phyloP scores from a whole-genome alignment of 2,888 invertebrate species.

The Brachyptera putata region DNA sequence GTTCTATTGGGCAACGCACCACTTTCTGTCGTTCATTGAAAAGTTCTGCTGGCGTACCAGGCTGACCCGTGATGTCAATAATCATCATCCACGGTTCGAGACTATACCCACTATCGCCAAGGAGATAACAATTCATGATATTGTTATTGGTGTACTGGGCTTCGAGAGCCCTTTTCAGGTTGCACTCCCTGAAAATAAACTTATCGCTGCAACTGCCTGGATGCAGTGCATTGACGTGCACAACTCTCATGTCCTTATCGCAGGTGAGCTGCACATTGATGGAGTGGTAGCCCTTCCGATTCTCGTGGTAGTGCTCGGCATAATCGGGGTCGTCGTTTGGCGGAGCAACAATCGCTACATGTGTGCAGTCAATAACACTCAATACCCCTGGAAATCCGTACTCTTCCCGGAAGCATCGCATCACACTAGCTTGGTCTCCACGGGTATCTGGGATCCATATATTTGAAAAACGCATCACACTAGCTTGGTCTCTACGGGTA shows the following conservation, averaged over 20 bases:
- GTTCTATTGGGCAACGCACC: not conserved
- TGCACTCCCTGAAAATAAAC: not conserved
- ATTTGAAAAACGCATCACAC: too few relatives aligned
- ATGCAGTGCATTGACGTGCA: constrained; percentile 8
- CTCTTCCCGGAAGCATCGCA: too few relatives aligned
- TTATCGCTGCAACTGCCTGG: not conserved
- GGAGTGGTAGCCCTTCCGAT: not conserved
- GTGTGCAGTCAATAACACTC: too few relatives aligned
- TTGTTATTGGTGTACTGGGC: too few relatives aligned
- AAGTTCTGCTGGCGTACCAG: not conserved
- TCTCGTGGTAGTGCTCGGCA: not conserved
- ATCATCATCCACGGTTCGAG: not conserved
- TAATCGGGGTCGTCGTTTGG: not conserved
- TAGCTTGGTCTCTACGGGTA: too few relatives aligned
- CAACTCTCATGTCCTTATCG: not conserved
- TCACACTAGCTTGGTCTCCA: too few relatives aligned
- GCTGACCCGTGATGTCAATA: not conserved
- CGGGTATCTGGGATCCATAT: too few relatives aligned
- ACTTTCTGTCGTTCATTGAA: not conserved
- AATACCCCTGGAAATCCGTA: too few relatives aligned
- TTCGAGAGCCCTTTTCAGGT: not conserved
- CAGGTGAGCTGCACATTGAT: constrained; percentile 4
- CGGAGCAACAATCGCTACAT: too few relatives aligned
- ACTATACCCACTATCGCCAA: not conserved
- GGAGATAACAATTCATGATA: too few relatives aligned